Evolutionary conservation across 1,140 invertebrate species (phyloP), one percentile per base, ranked within the genome.

Genomic region (Neodiprion virginianus): DNA sequence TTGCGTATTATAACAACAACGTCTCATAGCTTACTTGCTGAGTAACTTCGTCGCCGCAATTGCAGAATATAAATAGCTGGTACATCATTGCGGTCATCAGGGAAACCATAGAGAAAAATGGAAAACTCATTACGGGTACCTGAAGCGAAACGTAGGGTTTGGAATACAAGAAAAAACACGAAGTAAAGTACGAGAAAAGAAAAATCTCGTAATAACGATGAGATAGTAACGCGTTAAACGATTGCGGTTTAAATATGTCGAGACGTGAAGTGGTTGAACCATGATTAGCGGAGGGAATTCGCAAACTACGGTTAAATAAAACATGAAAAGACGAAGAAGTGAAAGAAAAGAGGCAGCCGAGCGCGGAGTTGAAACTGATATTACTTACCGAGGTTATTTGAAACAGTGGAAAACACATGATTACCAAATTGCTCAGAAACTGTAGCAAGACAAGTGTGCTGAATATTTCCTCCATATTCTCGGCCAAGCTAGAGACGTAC

Each of bases 31-130:
- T 61, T 17, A 61, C 53, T 61, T 61, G 11, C 11, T 61, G 53
- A 8, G 53, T 61, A 61, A 61, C 5, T 61, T 61, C 53, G 53
- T 61, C 53, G n/a, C 53, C 53, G n/a, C 53, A 61, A 61, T 61
- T 61, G 53, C 53, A 61, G 53, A 61, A 61, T 61, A 61, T 61
- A 61, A 61, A 61, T 61, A 61, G 53, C 53, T 61, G 53, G 53
- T 14, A 61, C 53, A 61, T 61, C 53, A 61, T 61, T 61, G 53
- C 53, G 8, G 53, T 61, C 53, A 61, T 61, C 53, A 61, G n/a
- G n/a, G 53, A 61, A 61, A 61, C 53, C 53, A 61, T 61, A 17
- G 53, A 61, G 53, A 61, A 61, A 11, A 61, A 61, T 61, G 53
- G 53, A 17, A 61, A 61, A 61, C 53, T 61, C 53, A 61, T 61